Conservation (phyloP, 2,797 vertebrate species). For the Microctenopoma steveboyesi region DNA sequence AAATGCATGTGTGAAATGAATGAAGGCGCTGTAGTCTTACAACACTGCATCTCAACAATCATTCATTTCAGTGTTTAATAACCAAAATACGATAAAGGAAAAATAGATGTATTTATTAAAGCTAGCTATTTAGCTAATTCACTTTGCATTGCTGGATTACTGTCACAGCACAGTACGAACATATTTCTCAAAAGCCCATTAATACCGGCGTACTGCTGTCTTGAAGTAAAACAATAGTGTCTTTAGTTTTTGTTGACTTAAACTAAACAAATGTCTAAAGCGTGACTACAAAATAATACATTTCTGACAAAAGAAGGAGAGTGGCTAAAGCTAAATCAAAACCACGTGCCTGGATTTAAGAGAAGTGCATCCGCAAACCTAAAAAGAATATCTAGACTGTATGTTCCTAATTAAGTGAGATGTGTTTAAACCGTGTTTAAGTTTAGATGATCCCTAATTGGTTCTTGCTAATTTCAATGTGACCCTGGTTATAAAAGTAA, state of each 20-base stretch:
- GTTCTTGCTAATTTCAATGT: slow-evolving; percentile 1
- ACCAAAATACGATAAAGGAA: not conserved
- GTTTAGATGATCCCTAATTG: slow-evolving; percentile 9
- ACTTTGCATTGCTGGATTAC: not conserved
- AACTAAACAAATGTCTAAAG: slow-evolving; percentile 21
- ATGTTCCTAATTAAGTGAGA: not conserved
- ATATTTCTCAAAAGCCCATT: too few relatives aligned
- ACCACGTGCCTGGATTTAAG: not conserved
- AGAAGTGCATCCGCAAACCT: not conserved
- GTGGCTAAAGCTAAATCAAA: slow-evolving; percentile 25
- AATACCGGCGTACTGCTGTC: not conserved
- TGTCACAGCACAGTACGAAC: not conserved
- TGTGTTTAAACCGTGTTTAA: slow-evolving; percentile 3
- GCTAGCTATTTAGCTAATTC: not conserved
- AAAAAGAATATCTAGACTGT: too few relatives aligned
- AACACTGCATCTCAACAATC: not conserved
- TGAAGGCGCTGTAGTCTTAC: not conserved
- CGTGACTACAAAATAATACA: slow-evolving; percentile 22
- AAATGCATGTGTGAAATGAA: slow-evolving; percentile 36
- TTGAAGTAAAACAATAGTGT: not conserved
- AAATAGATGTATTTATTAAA: too few relatives aligned
- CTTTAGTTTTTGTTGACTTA: slow-evolving; percentile 1
- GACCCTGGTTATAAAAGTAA: slow-evolving; percentile 8
- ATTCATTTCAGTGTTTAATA: not conserved
- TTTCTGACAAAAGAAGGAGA: slow-evolving; percentile 1